Percentiles rank a stretch among this genome's conserved stretches.
Conservation (phyloP, 2,797 vertebrate genomes). For the Galaxias olidus region DNA sequence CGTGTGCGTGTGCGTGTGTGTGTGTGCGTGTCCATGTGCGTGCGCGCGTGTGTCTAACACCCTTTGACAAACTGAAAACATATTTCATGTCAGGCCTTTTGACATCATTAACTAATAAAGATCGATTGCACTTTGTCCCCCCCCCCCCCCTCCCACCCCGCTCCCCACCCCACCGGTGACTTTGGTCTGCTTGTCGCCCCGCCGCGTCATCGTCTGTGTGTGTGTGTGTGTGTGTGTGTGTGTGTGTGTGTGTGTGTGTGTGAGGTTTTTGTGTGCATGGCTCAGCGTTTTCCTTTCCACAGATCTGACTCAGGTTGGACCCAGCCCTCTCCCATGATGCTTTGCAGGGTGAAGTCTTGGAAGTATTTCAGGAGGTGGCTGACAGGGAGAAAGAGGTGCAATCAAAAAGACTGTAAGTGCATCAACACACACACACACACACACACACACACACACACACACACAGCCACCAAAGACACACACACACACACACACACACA, state of each 20-base stretch:
- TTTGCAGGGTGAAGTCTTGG: constrained; percentile 74
- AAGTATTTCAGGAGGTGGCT: constrained; percentile 78
- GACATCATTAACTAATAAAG: constrained; percentile 64
- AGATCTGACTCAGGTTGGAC: constrained; percentile 72
- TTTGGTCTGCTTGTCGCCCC: constrained; percentile 37
- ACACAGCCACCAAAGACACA: not conserved
- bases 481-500: not conserved
- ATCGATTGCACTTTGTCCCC: constrained; percentile 59
- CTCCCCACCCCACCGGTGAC: constrained; percentile 17
- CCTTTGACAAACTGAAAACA: constrained; percentile 59
- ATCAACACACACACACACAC: not conserved
- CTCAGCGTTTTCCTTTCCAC: constrained; percentile 66
- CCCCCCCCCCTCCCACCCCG: not conserved
- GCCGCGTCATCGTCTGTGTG: not conserved
- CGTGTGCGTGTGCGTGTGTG: constrained; percentile 13
- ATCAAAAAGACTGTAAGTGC: not conserved
- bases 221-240: constrained; percentile 11
- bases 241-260: constrained; percentile 13
- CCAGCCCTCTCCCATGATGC: constrained; percentile 78
- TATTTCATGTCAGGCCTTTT: constrained; percentile 58
- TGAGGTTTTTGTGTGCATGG: constrained; percentile 13
- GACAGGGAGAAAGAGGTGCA: constrained; percentile 12
- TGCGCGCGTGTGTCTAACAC: constrained; percentile 32
- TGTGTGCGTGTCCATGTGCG: constrained; percentile 4
- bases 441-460: no score